phyloP scores from a whole-genome alignment of 2,797 vertebrate species.

The Siniperca scherzeri region DNA sequence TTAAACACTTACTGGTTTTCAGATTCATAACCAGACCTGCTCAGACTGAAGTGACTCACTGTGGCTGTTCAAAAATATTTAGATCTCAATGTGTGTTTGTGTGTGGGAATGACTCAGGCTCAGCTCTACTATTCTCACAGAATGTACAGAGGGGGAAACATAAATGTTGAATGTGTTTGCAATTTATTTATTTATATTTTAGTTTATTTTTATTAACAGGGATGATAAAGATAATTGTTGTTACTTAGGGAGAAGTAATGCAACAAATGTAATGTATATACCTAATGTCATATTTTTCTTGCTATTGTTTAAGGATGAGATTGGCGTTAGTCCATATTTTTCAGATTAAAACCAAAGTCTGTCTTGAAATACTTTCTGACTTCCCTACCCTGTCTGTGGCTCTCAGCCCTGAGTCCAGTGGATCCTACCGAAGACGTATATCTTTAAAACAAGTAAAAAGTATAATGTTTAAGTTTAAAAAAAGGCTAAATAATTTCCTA shows the following conservation, averaged over 20 bases:
- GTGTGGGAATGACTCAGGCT: slow-evolving; percentile 39
- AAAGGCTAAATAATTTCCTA: background rate
- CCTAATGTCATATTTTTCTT: background rate
- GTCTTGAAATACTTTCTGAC: background rate
- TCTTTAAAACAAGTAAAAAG: background rate
- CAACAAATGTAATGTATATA: background rate
- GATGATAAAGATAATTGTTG: background rate
- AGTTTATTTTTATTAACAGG: background rate
- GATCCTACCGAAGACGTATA: background rate
- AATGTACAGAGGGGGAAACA: background rate
- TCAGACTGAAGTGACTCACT: slow-evolving; percentile 46
- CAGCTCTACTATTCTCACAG: background rate
- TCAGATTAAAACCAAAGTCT: background rate
- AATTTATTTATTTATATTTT: background rate
- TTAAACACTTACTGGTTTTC: slow-evolving; percentile 25
- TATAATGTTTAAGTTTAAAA: background rate
- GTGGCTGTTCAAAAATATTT: slow-evolving; percentile 29
- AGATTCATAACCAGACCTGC: slow-evolving; percentile 28
- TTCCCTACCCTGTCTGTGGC: no score
- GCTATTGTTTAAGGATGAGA: background rate
- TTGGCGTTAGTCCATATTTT: background rate
- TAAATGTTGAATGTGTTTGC: background rate
- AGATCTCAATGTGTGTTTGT: slow-evolving; percentile 20
- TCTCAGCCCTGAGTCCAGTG: background rate
- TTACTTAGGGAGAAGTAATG: background rate